Evolutionary conservation across 2,113 vertebrate genomes (phyloP).

Genomic region (Heptranchias perlo): DNA sequence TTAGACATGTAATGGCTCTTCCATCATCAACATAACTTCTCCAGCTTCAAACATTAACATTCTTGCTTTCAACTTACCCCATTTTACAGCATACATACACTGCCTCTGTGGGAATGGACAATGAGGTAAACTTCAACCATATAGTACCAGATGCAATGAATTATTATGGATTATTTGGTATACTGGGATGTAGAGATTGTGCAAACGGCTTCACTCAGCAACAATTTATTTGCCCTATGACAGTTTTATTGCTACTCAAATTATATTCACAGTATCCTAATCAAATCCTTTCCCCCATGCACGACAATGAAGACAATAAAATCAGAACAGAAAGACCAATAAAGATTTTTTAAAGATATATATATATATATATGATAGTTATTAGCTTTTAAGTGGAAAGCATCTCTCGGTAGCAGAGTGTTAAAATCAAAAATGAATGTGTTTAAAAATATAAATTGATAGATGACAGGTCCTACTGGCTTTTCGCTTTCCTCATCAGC

Average conservation of each 20-base stretch:
- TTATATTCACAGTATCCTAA: not conserved
- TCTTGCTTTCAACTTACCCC: not conserved
- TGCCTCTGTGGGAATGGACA: not conserved
- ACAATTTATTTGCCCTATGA: not conserved
- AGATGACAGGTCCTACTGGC: not conserved
- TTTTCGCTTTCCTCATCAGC: not conserved
- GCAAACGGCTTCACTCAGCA: not conserved
- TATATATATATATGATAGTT: not conserved
- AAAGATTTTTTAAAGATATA: too few relatives aligned
- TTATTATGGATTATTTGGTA: not conserved
- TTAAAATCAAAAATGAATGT: too few relatives aligned
- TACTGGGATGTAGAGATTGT: not conserved
- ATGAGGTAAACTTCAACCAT: not conserved
- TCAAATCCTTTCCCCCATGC: not conserved
- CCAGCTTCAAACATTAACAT: not conserved
- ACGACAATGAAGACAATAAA: not conserved
- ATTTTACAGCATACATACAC: not conserved
- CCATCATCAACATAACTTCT: not conserved
- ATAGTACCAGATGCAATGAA: not conserved
- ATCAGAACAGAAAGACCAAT: not conserved
- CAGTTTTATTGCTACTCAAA: not conserved
- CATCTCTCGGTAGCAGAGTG: not conserved
- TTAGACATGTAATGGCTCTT: not conserved
- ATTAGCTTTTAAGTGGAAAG: not conserved
- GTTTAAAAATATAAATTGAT: not conserved